A percentile compares a stretch with the other conserved stretches of the same genome.
Evolutionary conservation across 2,797 vertebrate species (phyloP).

Genomic region (Lycodopsis pacificus): DNA sequence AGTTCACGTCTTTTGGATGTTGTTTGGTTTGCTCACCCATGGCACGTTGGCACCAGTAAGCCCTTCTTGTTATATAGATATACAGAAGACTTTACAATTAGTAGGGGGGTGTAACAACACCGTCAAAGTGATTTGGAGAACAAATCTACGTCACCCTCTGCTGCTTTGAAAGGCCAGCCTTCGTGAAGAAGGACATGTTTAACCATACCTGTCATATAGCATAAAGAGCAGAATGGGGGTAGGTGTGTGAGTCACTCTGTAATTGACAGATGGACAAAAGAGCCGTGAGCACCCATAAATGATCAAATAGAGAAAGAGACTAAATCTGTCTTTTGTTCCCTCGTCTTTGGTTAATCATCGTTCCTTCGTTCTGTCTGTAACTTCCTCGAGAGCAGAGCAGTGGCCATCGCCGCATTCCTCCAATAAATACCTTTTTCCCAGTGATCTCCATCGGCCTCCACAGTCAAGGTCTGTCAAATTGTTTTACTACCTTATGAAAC

Average conservation of each 20-base stretch:
- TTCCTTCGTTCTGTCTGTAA: neutral
- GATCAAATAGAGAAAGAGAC: constrained; percentile 17
- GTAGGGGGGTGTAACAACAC: neutral
- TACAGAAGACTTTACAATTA: neutral
- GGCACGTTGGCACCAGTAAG: neutral
- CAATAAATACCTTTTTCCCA: neutral
- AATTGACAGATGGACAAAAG: constrained; percentile 59
- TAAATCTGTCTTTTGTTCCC: constrained; percentile 34
- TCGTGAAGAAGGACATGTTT: constrained; percentile 40
- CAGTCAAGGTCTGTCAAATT: neutral
- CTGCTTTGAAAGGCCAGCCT: constrained; percentile 31
- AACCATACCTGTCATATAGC: constrained; percentile 39
- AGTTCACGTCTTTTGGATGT: neutral
- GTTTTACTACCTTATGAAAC: neutral
- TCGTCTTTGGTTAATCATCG: constrained; percentile 26
- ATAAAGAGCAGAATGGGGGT: constrained; percentile 31
- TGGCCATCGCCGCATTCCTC: neutral
- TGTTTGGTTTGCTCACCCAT: constrained; percentile 2
- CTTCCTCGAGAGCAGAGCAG: neutral
- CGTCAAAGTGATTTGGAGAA: constrained; percentile 3
- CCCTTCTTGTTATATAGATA: neutral
- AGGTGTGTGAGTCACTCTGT: constrained; percentile 52
- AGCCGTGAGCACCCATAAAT: constrained; percentile 45
- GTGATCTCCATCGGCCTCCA: neutral
- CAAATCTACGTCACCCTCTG: neutral